These are phyloP conservation scores for Lytechinus pictus DNA, from an alignment of 35 echinoderm and acorn worm genomes.

Conservation along the genomic window DNA sequence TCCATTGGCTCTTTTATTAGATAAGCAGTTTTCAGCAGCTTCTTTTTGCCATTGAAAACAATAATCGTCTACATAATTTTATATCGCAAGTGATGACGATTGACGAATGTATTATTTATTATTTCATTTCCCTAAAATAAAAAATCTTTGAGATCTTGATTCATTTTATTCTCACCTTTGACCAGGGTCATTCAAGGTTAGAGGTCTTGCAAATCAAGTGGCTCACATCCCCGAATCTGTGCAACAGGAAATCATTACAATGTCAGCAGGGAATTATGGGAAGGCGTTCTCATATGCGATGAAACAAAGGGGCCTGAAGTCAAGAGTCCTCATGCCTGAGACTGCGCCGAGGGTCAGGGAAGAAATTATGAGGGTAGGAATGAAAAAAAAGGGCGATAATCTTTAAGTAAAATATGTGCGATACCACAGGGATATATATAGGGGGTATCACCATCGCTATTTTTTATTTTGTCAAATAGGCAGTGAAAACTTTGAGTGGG, in stretches of 20 bases:
- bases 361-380: slow-evolving; percentile 69
- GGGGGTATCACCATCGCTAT: too few species aligned
- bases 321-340: slow-evolving; percentile 68
- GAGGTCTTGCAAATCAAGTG: slow-evolving; percentile 86
- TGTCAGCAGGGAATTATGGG: slow-evolving; percentile 95
- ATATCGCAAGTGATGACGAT: too few species aligned
- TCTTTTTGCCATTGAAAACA: too few species aligned
- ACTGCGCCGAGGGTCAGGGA: slow-evolving; percentile 78
- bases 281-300: slow-evolving; percentile 72
- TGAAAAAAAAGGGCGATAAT: not conserved
- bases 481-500: too few species aligned
- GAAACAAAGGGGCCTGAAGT: slow-evolving; percentile 58
- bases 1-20: too few species aligned
- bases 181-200: slow-evolving; percentile 86
- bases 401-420: too few species aligned
- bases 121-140: too few species aligned
- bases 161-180: not conserved
- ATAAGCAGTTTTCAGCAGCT: too few species aligned
- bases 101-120: too few species aligned
- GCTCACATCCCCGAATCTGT: slow-evolving; percentile 67
- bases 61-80: too few species aligned
- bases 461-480: too few species aligned
- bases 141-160: not conserved
- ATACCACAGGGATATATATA: too few species aligned
- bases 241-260: slow-evolving; percentile 69